Base-by-base conservation (phyloP, 2,888 invertebrate species). In the Caenorhabditis uteleia region DNA sequence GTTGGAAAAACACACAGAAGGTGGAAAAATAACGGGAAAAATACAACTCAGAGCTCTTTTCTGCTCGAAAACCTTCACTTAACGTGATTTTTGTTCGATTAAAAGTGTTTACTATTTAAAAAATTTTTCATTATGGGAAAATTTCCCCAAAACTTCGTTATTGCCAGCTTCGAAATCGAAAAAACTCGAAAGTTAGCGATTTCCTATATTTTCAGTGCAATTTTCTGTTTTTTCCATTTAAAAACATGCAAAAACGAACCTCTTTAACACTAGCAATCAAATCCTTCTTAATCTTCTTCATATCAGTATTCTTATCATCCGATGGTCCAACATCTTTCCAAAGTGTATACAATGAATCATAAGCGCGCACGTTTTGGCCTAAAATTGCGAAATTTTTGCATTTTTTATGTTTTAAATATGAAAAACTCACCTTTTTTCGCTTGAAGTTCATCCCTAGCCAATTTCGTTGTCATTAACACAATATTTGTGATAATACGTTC, bases 401-500 rank as follows among this genome's bases (percentile, higher is more conserved):
- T 12, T 43, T 43, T 23, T 20, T 16, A 43, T 23, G 14, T 14
- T 18, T 10, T 14, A 16, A 14, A 21, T 23, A 23, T 10, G 12
- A 21, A 27, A 20, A 29, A 7, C 61, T 53, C n/a, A 14, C 59
- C 56, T 18, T 59, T 67, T 40, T 70, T 61, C 42, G 57, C 53
- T 21, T 66, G 57, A 8, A 58, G 54, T 48, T 78, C 77, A 33
- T 78, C 78, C 14, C 77, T 51, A 23, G 74, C 67, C 10, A 78
- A 38, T 42, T 77, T 77, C 10, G 70, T 50, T 10, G 73, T 67
- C 44, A 72, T 66, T 27, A 75, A 33, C 16, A 74, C 61, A 20
- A 77, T 59, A 50, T 78, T 78, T 4, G 73, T 48, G n/a, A 78
- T 57, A 12, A 77, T 62, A 21, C 74, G 57, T 44, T 76, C 77